Conservation (phyloP, 2,797 vertebrate species). For the Eulemur mongoz region DNA sequence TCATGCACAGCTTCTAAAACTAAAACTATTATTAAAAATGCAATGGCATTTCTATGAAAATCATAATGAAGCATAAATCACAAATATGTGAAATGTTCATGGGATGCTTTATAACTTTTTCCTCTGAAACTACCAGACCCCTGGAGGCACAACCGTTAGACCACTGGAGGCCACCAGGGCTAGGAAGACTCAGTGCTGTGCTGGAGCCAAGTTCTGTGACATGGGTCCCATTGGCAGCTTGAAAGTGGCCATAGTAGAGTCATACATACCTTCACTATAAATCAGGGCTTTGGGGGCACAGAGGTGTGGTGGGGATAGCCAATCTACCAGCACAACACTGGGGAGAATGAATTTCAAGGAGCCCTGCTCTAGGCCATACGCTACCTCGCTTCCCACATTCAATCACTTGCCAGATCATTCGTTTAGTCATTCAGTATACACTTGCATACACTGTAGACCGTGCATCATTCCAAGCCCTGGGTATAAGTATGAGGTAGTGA, state of each 20-base stretch:
- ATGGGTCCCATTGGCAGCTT: background rate
- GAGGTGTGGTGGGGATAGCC: background rate
- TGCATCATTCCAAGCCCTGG: background rate
- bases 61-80: background rate
- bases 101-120: background rate
- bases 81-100: background rate
- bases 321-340: background rate
- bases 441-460: background rate
- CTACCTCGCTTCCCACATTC: background rate
- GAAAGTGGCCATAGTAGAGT: background rate
- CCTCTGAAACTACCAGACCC: background rate
- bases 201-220: no score
- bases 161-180: background rate
- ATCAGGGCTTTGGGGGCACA: background rate
- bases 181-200: background rate
- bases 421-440: no score
- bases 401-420: background rate
- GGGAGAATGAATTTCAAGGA: background rate
- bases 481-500: background rate
- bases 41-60: background rate
- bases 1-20: background rate
- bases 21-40: background rate
- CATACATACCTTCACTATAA: background rate
- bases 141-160: background rate
- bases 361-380: background rate